A percentile compares a stretch with the other conserved stretches of the same genome.
These are phyloP conservation scores for Drosophila paramelanica DNA, from an alignment of 2,888 invertebrate species.

Conservation along the genomic window DNA sequence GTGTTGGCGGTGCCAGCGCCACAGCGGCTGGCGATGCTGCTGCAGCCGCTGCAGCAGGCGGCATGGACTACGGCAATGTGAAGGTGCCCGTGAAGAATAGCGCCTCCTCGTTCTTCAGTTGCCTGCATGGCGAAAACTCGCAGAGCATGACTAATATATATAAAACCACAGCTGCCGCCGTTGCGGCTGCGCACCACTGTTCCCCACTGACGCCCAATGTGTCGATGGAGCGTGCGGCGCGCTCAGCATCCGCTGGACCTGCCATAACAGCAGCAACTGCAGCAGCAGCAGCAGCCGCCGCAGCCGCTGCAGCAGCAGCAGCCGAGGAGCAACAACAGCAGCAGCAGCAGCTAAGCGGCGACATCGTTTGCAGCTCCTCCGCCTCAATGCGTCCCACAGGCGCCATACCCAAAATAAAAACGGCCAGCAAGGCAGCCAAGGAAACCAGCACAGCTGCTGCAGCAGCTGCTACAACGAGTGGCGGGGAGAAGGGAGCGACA, in stretches of 20 bases:
- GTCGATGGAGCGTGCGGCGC: slow-evolving; percentile 78
- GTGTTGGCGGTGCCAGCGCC: slow-evolving; percentile 10
- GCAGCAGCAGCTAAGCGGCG: slow-evolving; percentile 32
- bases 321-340: slow-evolving; percentile 50
- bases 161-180: slow-evolving; percentile 71
- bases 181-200: slow-evolving; percentile 53
- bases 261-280: slow-evolving; percentile 39
- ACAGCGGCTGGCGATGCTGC: slow-evolving; percentile 14
- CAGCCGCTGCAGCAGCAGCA: slow-evolving; percentile 22
- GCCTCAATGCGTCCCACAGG: slow-evolving; percentile 67
- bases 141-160: slow-evolving; percentile 85
- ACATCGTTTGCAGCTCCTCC: slow-evolving; percentile 33
- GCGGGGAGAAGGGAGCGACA: slow-evolving; percentile 24
- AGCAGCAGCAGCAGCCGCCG: slow-evolving; percentile 29
- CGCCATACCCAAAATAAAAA: slow-evolving; percentile 82
- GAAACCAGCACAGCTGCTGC: slow-evolving; percentile 47
- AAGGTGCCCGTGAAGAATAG: slow-evolving; percentile 83
- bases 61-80: slow-evolving; percentile 57
- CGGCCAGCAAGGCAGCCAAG: slow-evolving; percentile 55
- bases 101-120: slow-evolving; percentile 84
- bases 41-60: slow-evolving; percentile 33
- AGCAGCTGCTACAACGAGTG: slow-evolving; percentile 25
- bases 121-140: slow-evolving; percentile 85
- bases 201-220: slow-evolving; percentile 66
- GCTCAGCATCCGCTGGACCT: slow-evolving; percentile 79